Conservation (phyloP, 2,888 invertebrate species). For the Mantis religiosa region DNA sequence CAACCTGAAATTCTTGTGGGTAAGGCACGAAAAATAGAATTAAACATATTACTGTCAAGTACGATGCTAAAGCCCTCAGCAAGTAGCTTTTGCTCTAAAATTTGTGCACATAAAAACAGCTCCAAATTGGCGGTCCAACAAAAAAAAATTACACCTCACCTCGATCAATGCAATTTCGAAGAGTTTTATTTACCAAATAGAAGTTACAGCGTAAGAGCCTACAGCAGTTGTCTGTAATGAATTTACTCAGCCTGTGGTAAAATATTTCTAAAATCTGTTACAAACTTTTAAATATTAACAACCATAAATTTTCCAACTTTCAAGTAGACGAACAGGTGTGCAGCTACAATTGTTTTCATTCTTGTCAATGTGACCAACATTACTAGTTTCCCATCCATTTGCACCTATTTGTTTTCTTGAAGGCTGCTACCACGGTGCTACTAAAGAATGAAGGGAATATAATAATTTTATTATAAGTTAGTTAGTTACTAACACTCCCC, state of each 20-base stretch:
- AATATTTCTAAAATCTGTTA: neutral
- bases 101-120: neutral
- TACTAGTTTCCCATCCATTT: too few relatives aligned
- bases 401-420: too few relatives aligned
- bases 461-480: too few relatives aligned
- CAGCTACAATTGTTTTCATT: too few relatives aligned
- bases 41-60: constrained; percentile 19
- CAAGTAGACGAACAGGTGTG: neutral
- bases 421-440: too few relatives aligned
- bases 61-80: neutral
- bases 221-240: neutral
- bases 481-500: too few relatives aligned
- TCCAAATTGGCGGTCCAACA: neutral
- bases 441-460: too few relatives aligned
- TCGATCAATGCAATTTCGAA: neutral
- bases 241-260: neutral
- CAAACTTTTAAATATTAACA: neutral
- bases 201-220: neutral
- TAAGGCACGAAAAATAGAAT: constrained; percentile 35
- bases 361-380: too few relatives aligned
- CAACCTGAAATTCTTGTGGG: constrained; percentile 40
- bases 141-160: neutral
- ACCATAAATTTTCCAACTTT: neutral
- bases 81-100: neutral
- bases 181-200: neutral